Conservation (phyloP, 1,140 invertebrate genomes). For the Rhagoletis pomonella region DNA sequence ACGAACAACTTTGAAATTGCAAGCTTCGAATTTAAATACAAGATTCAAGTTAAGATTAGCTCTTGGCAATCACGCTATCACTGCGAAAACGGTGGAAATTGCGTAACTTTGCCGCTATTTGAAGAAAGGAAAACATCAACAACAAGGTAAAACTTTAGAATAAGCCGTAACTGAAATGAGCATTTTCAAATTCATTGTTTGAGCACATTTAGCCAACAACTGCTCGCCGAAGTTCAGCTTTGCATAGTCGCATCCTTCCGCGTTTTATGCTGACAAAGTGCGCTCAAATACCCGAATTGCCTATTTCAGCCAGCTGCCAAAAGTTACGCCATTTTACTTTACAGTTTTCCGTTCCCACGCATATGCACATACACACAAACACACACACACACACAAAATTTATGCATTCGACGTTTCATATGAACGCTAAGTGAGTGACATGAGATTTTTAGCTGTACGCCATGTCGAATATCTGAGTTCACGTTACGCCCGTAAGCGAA, state of each 20-base stretch:
- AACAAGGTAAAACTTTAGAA: background rate
- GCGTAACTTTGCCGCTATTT: background rate
- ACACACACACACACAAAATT: background rate
- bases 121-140: background rate
- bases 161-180: background rate
- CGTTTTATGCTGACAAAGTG: background rate
- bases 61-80: background rate
- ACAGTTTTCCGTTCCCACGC: background rate
- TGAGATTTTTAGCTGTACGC: background rate
- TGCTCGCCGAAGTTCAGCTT: conserved; percentile 20
- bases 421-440: background rate
- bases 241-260: background rate
- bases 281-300: conserved; percentile 17
- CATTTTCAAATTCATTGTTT: conserved; percentile 19
- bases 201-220: conserved; percentile 24
- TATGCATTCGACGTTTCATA: background rate
- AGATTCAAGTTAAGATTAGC: background rate
- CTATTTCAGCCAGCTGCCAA: conserved; percentile 21
- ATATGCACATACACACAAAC: background rate
- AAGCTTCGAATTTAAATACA: background rate
- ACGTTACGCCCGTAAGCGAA: background rate
- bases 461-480: background rate
- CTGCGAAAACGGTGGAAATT: background rate
- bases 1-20: background rate
- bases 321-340: conserved; percentile 30